phyloP scores from a whole-genome alignment of 2,797 vertebrate genomes.

The Pristis pectinata region DNA sequence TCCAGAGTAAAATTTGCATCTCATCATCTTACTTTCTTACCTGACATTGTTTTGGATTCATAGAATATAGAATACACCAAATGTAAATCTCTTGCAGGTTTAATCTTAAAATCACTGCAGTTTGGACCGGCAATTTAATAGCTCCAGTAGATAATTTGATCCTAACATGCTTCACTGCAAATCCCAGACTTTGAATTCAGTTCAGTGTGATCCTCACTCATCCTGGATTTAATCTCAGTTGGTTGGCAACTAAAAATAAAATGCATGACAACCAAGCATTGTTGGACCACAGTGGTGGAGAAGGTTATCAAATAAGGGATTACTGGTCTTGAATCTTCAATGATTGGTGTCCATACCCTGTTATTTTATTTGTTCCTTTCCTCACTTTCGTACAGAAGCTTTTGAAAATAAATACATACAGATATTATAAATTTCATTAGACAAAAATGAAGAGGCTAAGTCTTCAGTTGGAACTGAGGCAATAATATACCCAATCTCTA shows the following conservation, averaged over 20 bases:
- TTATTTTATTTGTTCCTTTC: not conserved
- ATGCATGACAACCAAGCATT: not conserved
- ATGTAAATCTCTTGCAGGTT: not conserved
- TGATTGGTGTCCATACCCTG: not conserved
- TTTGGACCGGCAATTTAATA: not conserved
- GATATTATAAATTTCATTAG: not conserved
- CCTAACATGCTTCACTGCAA: not conserved
- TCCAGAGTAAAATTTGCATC: constrained; percentile 10
- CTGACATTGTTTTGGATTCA: not conserved
- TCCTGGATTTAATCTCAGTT: not conserved
- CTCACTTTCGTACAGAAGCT: not conserved
- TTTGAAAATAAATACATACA: not conserved
- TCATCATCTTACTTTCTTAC: not conserved
- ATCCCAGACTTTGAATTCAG: not conserved
- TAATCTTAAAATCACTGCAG: not conserved
- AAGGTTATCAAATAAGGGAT: not conserved
- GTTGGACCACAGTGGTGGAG: not conserved
- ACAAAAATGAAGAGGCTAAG: not conserved
- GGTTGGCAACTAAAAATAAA: constrained; percentile 2
- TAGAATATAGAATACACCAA: not conserved
- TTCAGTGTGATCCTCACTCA: not conserved
- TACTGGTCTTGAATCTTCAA: not conserved
- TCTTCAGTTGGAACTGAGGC: not conserved
- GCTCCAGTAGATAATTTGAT: not conserved
- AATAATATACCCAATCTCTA: not conserved